These are phyloP conservation scores for Autographa pulchrina DNA, from an alignment of 2,888 invertebrate genomes.

Conservation along the genomic window DNA sequence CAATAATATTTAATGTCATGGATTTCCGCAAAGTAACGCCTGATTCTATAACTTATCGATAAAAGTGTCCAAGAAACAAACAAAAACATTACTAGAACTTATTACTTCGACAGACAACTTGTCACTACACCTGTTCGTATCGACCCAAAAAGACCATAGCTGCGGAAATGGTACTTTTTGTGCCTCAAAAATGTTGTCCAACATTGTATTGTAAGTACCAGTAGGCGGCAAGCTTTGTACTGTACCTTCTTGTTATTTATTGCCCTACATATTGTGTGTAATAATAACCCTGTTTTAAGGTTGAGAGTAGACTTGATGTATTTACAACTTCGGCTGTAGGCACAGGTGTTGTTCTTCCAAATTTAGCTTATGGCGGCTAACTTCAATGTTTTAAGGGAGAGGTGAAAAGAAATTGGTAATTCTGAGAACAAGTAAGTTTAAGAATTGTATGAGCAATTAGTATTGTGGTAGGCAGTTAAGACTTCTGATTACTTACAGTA, in stretches of 20 bases:
- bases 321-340: neutral
- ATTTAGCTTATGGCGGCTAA: neutral
- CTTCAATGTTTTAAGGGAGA: neutral
- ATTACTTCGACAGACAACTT: conserved; percentile 6
- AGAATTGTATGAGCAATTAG: no score
- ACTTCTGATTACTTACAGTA: no score
- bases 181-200: conserved; percentile 21
- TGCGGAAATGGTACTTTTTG: conserved; percentile 20
- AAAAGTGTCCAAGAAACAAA: neutral
- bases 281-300: conserved; percentile 3
- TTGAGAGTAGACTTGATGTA: neutral
- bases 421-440: no score
- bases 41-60: no score
- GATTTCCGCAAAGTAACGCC: no score
- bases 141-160: conserved; percentile 42
- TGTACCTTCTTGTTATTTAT: conserved; percentile 3
- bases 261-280: neutral
- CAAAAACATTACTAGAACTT: neutral
- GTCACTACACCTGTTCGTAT: conserved; percentile 28
- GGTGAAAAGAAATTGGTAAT: neutral
- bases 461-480: no score
- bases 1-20: no score
- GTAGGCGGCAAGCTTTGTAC: conserved; percentile 29
- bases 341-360: neutral
- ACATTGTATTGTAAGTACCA: conserved; percentile 21